Evolutionary conservation across 2,888 invertebrate species (phyloP).

Genomic region (Leucophenga montana): DNA sequence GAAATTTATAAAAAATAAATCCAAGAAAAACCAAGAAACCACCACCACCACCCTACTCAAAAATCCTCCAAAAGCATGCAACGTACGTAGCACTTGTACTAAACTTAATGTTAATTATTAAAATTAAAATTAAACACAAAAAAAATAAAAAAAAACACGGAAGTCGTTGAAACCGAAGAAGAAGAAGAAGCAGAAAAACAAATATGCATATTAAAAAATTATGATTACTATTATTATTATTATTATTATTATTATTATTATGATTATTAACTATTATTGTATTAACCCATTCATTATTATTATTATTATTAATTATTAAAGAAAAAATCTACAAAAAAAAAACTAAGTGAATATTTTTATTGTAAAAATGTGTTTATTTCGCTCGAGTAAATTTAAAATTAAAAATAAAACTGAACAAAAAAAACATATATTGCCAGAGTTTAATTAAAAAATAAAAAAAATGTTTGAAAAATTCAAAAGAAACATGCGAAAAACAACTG

Average conservation of each 20-base stretch:
- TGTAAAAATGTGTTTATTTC: constrained; percentile 43
- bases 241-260: constrained; percentile 15
- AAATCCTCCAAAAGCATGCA: background rate
- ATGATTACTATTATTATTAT: constrained; percentile 15
- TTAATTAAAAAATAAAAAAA: no score
- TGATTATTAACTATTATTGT: constrained; percentile 22
- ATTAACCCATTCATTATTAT: no score
- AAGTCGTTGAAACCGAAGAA: constrained; percentile 17
- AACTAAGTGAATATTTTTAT: constrained; percentile 34
- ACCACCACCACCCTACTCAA: no score
- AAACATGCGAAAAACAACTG: constrained; percentile 22
- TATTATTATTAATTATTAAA: constrained; percentile 45
- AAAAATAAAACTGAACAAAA: background rate
- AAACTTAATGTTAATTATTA: constrained; percentile 51
- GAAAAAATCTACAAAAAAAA: constrained; percentile 42
- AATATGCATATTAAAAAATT: constrained; percentile 31
- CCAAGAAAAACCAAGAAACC: constrained; percentile 16
- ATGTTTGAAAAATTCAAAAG: constrained; percentile 9
- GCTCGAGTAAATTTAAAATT: constrained; percentile 6
- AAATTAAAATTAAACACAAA: constrained; percentile 43
- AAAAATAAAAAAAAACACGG: constrained; percentile 37
- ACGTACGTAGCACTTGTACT: constrained; percentile 42
- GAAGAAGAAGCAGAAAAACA: constrained; percentile 29
- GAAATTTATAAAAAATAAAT: constrained; percentile 39
- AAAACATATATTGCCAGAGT: background rate